Percentiles rank a stretch among this genome's conserved stretches.
Conservation (phyloP, 2,888 invertebrate genomes). For the Dolichomitus sp. region DNA sequence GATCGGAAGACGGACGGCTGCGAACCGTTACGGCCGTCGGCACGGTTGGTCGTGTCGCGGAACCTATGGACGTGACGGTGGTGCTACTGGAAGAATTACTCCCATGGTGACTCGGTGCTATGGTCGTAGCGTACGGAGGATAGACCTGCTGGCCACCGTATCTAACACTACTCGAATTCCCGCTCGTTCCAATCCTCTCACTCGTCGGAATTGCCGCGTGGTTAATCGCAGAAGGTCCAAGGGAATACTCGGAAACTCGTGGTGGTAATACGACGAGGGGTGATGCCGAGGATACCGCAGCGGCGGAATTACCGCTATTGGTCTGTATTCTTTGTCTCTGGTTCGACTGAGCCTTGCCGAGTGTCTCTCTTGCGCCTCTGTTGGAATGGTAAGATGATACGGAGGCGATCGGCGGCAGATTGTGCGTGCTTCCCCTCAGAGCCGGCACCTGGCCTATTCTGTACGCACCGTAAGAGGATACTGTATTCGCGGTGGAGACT, state of each 20-base stretch:
- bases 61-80: conserved; percentile 79
- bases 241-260: conserved; percentile 75
- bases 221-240: conserved; percentile 70
- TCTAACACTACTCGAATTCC: conserved; percentile 79
- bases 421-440: conserved; percentile 82
- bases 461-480: conserved; percentile 75
- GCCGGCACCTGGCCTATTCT: conserved; percentile 60
- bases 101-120: conserved; percentile 81
- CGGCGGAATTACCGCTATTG: conserved; percentile 48
- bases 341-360: conserved; percentile 74
- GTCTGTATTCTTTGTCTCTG: conserved; percentile 74
- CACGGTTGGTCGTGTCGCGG: conserved; percentile 73
- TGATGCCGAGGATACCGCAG: conserved; percentile 61
- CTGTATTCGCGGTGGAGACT: conserved; percentile 66
- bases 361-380: conserved; percentile 81
- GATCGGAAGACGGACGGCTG: conserved; percentile 75
- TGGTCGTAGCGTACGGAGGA: conserved; percentile 80
- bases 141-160: conserved; percentile 74
- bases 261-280: conserved; percentile 69
- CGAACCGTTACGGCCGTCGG: conserved; percentile 67
- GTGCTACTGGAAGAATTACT: conserved; percentile 79
- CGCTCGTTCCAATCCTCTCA: conserved; percentile 75
- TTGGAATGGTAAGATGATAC: conserved; percentile 87
- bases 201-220: conserved; percentile 71
- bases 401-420: conserved; percentile 87